Evolutionary conservation across 2,113 vertebrate genomes (phyloP), one percentile per base, ranked within the genome.

Genomic region (Numida meleagris): DNA sequence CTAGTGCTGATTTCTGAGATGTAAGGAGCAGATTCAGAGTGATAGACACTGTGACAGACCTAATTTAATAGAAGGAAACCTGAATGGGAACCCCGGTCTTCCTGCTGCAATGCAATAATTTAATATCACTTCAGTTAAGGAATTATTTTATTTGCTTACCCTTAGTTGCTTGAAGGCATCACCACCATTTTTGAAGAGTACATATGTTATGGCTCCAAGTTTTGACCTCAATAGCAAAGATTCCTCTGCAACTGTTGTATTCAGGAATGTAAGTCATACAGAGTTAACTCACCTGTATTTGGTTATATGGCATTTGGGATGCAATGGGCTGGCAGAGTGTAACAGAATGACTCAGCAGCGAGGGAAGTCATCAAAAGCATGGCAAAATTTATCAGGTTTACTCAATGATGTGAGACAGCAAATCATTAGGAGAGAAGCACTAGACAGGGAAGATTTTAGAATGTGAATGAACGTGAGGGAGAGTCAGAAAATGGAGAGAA

Each of bases 181-280:
- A 33, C 33, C 21, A 18, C 14, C 29, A 5, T 89, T 84, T 91
- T 33, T 4, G 1, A 70, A 31, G 59, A n/a, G 59, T 24, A 38
- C 3, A 24, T n/a, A 1, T 6, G 10, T 48, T 3, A 8, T 1
- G 19, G 29, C 19, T 81, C 45, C 33, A 24, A 17, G 42, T 10
- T 67, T 57, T 65, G 74, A 45, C 13, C 51, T 31, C 36, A 50
- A n/a, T 34, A 18, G 15, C 8, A 45, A 70, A 46, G 57, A 23
- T 29, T 70, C 19, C 23, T 57, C 31, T 43, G 72, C 33, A 66
- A 33, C 14, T 24, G 48, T 63, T 45, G 14, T 13, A 38, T 61
- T 75, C 27, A 40, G 76, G 20, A 45, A 25, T 1, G 19, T 36
- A 48, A 84, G 17, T 79, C 46, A 51, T 66, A 53, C 7, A 4